Evolutionary conservation across 1,140 invertebrate species (phyloP).

Genomic region (Cheumatopsyche charites): DNA sequence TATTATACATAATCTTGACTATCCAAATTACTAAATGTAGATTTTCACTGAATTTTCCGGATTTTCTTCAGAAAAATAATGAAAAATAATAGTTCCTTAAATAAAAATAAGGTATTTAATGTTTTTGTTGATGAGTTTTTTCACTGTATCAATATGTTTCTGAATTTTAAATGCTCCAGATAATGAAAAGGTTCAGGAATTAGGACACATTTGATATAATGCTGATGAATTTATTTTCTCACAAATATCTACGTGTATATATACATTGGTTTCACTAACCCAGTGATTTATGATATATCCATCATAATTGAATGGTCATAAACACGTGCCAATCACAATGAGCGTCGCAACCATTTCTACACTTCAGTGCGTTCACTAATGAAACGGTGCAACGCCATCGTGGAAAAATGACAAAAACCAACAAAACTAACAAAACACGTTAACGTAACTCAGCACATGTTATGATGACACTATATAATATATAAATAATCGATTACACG

Average conservation of each 20-base stretch:
- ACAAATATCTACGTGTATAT: constrained; percentile 49
- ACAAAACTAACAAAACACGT: constrained; percentile 1
- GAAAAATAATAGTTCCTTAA: too few relatives aligned
- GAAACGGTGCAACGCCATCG: not conserved
- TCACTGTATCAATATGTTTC: too few relatives aligned
- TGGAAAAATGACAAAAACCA: not conserved
- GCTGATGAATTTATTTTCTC: constrained; percentile 49
- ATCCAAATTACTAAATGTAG: too few relatives aligned
- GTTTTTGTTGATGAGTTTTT: too few relatives aligned
- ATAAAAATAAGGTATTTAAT: too few relatives aligned
- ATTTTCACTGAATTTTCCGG: too few relatives aligned
- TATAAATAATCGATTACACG: not conserved
- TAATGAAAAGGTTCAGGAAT: too few relatives aligned
- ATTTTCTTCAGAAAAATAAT: too few relatives aligned
- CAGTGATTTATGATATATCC: constrained; percentile 47
- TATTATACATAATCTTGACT: too few relatives aligned
- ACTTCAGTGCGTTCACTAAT: too few relatives aligned
- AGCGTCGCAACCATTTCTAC: constrained; percentile 37
- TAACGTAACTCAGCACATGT: not conserved
- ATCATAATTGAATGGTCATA: constrained; percentile 46
- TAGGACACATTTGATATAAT: constrained; percentile 23
- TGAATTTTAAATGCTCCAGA: too few relatives aligned
- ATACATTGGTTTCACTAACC: constrained; percentile 49
- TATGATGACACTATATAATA: constrained; percentile 3
- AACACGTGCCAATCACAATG: constrained; percentile 32